Evolutionary conservation across 2,797 vertebrate species (phyloP).

Genomic region (Carcharodon carcharias): DNA sequence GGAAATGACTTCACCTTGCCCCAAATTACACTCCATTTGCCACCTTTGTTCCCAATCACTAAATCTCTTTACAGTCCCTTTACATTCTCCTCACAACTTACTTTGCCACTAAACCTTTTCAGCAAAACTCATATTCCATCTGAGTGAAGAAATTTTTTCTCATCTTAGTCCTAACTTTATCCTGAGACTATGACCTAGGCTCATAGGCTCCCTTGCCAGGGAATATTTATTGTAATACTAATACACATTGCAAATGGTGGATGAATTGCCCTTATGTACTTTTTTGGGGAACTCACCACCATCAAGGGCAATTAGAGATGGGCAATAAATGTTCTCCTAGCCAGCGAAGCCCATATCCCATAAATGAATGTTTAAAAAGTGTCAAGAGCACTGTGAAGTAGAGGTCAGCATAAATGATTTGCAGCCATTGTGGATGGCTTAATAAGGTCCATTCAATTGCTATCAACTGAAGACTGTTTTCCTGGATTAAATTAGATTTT

Average conservation of each 20-base stretch:
- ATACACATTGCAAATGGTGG: background rate
- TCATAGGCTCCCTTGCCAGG: background rate
- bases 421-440: background rate
- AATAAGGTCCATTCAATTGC: background rate
- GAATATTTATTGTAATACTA: background rate
- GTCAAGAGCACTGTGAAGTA: background rate
- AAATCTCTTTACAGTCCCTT: background rate
- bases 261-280: background rate
- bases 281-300: background rate
- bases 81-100: background rate
- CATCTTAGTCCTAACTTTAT: background rate
- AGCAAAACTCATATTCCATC: background rate
- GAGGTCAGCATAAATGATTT: background rate
- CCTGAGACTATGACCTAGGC: background rate
- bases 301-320: too few species aligned
- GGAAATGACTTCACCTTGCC: background rate
- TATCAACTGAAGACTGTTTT: background rate
- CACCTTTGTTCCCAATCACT: background rate
- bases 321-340: too few species aligned
- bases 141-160: background rate
- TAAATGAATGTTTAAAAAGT: background rate
- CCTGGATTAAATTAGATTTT: background rate
- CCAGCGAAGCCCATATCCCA: too few species aligned
- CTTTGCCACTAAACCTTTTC: background rate
- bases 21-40: background rate